These are phyloP conservation scores for Thecophora atra DNA, from an alignment of 2,888 invertebrate genomes.

Conservation along the genomic window DNA sequence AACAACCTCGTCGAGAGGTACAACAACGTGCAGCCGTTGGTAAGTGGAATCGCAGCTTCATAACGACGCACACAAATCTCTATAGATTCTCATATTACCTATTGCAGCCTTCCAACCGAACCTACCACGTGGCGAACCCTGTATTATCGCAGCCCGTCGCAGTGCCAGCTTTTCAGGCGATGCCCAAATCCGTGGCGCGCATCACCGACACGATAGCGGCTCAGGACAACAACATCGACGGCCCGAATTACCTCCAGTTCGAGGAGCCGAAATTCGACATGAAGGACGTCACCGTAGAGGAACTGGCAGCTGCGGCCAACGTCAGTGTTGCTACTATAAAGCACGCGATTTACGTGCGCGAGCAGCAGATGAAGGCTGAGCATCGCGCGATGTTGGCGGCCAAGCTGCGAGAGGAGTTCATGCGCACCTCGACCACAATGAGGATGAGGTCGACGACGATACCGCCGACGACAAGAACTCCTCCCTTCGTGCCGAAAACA, in stretches of 20 bases:
- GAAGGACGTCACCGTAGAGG: conserved; percentile 66
- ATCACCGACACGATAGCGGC: conserved; percentile 50
- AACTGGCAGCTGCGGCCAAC: conserved; percentile 76
- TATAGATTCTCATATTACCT: not conserved
- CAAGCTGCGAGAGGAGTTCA: conserved; percentile 60
- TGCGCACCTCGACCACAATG: conserved; percentile 67
- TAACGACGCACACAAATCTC: not conserved
- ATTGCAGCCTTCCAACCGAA: conserved; percentile 55
- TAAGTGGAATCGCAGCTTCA: conserved; percentile 16
- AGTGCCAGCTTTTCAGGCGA: conserved; percentile 68
- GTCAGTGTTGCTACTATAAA: conserved; percentile 81
- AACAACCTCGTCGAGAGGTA: conserved; percentile 54
- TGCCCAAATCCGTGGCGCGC: conserved; percentile 68
- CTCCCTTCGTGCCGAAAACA: conserved; percentile 45
- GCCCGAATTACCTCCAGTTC: conserved; percentile 60
- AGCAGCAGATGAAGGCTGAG: conserved; percentile 75
- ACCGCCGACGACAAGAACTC: conserved; percentile 62
- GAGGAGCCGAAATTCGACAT: conserved; percentile 61
- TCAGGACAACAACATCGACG: conserved; percentile 40
- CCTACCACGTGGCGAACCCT: conserved; percentile 59
- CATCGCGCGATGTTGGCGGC: conserved; percentile 62
- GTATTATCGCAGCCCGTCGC: conserved; percentile 50
- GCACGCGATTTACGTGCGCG: conserved; percentile 76
- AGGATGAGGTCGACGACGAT: conserved; percentile 62
- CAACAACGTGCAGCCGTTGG: conserved; percentile 49